phyloP scores from a whole-genome alignment of 2,888 invertebrate species.

The Agrotis ipsilon region DNA sequence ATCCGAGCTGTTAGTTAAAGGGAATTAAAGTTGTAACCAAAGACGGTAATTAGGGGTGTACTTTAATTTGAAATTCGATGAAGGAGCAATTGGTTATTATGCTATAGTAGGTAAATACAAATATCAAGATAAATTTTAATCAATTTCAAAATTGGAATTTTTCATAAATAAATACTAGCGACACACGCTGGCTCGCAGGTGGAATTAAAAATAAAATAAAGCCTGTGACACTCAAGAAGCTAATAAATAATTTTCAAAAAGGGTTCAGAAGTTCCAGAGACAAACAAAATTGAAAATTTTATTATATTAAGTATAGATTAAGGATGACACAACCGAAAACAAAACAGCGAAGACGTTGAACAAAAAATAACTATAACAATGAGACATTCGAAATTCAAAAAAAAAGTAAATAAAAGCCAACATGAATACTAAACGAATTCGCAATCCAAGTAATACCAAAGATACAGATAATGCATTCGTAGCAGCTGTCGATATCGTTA shows the following conservation, averaged over 20 bases:
- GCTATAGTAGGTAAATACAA: not conserved
- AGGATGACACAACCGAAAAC: too few species aligned
- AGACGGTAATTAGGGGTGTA: not conserved
- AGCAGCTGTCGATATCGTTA: conserved; percentile 38
- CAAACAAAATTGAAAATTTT: too few species aligned
- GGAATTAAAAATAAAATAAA: too few species aligned
- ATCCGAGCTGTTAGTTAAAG: not conserved
- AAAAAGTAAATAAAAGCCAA: not conserved
- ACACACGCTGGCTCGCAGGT: too few species aligned
- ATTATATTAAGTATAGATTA: too few species aligned
- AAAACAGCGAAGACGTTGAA: too few species aligned
- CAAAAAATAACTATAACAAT: not conserved
- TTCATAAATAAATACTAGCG: not conserved
- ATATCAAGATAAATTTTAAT: not conserved
- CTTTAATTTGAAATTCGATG: not conserved
- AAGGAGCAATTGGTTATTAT: not conserved
- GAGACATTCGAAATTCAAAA: not conserved
- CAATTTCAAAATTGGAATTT: not conserved
- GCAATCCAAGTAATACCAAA: conserved; percentile 15
- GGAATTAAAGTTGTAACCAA: conserved; percentile 1
- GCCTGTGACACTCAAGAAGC: too few species aligned
- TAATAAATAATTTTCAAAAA: too few species aligned
- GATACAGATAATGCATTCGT: conserved; percentile 4
- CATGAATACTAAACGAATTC: not conserved
- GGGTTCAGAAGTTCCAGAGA: too few species aligned